Evolutionary conservation across 1,140 invertebrate species (phyloP).

Genomic region (Alviniconcha marisindica): DNA sequence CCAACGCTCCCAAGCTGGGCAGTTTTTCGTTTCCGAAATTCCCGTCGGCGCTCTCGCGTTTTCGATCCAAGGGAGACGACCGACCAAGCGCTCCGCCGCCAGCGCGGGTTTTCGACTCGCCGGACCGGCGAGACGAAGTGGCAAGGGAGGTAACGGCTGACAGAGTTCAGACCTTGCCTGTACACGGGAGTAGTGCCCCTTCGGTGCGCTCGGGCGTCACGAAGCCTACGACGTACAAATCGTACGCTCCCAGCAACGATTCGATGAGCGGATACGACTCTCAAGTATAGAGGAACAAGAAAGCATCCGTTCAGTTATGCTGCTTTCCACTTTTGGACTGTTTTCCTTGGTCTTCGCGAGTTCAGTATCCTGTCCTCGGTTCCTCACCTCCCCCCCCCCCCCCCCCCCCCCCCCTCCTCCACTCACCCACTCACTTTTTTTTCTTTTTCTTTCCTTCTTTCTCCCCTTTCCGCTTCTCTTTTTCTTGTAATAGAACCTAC

Average conservation of each 20-base stretch:
- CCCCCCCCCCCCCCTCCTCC: not conserved
- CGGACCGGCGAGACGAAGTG: not conserved
- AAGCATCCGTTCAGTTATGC: not conserved
- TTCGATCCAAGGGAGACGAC: not conserved
- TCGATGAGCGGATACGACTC: slow-evolving; percentile 1
- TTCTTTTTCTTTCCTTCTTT: not conserved
- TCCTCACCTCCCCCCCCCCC: not conserved
- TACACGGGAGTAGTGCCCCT: not conserved
- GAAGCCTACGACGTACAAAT: not conserved
- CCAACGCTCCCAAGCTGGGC: not conserved
- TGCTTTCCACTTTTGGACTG: too few species aligned
- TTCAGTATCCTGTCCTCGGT: not conserved
- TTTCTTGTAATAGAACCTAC: too few species aligned
- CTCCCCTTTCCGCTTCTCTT: too few species aligned
- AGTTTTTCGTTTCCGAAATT: slow-evolving; percentile 20
- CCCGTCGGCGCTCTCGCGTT: slow-evolving; percentile 20
- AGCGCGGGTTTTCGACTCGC: not conserved
- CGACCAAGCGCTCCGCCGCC: not conserved
- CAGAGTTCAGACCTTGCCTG: not conserved
- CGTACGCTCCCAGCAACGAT: slow-evolving; percentile 8
- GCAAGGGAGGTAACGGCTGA: not conserved
- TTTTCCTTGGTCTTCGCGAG: not conserved
- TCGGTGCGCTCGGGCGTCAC: not conserved
- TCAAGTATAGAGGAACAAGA: not conserved
- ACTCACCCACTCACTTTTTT: not conserved